Percentiles rank a stretch among this genome's conserved stretches.
phyloP scores from a whole-genome alignment of 2,797 vertebrate species.

The Hafferia zeledoni region DNA sequence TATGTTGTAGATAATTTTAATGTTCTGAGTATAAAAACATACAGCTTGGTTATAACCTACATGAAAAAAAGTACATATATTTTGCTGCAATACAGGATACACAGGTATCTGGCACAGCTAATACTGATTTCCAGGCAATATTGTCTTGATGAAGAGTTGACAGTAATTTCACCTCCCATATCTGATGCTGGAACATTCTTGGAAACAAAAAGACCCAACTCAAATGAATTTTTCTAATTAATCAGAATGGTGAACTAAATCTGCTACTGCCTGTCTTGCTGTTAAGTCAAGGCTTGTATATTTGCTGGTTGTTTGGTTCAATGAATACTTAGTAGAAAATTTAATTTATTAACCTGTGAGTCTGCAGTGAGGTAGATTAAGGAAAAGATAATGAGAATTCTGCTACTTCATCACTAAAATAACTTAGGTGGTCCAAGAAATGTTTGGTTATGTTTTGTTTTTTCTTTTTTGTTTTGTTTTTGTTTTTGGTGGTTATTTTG shows the following conservation, averaged over 20 bases:
- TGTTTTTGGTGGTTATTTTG: fast-evolving
- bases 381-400: background rate
- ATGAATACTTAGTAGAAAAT: background rate
- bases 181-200: background rate
- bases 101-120: background rate
- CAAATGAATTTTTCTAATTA: background rate
- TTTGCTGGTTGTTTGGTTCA: background rate
- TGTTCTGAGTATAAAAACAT: background rate
- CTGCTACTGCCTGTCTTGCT: background rate
- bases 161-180: background rate
- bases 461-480: too few relatives aligned
- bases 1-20: background rate
- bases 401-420: background rate
- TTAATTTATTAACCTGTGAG: background rate
- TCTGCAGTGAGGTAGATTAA: background rate
- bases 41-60: background rate
- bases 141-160: background rate
- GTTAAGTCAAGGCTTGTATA: background rate
- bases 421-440: background rate
- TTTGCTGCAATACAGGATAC: background rate
- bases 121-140: background rate
- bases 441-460: too few relatives aligned
- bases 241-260: background rate
- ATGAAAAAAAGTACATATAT: background rate
- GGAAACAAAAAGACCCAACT: background rate